Evolutionary conservation across 1,140 invertebrate genomes (phyloP), one percentile per base, ranked within the genome.

Genomic region (Scylla paramamosain): DNA sequence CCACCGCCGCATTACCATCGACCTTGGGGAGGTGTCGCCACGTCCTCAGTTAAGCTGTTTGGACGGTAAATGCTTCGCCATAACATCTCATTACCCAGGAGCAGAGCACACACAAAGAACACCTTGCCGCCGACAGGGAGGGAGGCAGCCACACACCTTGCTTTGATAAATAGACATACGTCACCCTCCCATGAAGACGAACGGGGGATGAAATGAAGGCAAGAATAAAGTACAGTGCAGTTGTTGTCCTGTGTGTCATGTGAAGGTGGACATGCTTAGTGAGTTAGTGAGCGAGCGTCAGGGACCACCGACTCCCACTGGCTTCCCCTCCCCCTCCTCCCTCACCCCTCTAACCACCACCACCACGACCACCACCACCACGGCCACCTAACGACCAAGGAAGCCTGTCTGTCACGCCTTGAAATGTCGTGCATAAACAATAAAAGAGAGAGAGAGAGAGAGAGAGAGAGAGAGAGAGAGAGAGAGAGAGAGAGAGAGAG

Each of bases 401-500:
- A n/a, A 77, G 25, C 67, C 67, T 7, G 67, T n/a, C 20, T 77
- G 67, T 77, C 67, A 77, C 67, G 67, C 67, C 67, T 77, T n/a
- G 67, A 77, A n/a, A 25, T 77, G 25, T n/a, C 25, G 52, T 77
- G 67, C n/a, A 25, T 77, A 77, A 77, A 77, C 67, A 77, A 77
- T 77, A 77, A 77, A 8, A 77, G 52, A 25, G 67, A 77, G 67
- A 77, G 67, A 77, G 67, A 77, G 67, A 77, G 67, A 77, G 67
- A 77, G 67, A 77, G 67, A 77, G 67, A 77, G 67, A 77, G 67
- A 77, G n/a, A n/a, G 67, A n/a, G 67, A n/a, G 20, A n/a, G 67
- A n/a, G 67, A n/a, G 67, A n/a, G 67, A 77, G 67, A n/a, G 67
- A n/a, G 67, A 25, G n/a, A 25, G 67, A 77, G 67, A 77, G 67